Evolutionary conservation across 1,140 invertebrate species (phyloP), one percentile per base, ranked within the genome.

Genomic region (Atta colombica): DNA sequence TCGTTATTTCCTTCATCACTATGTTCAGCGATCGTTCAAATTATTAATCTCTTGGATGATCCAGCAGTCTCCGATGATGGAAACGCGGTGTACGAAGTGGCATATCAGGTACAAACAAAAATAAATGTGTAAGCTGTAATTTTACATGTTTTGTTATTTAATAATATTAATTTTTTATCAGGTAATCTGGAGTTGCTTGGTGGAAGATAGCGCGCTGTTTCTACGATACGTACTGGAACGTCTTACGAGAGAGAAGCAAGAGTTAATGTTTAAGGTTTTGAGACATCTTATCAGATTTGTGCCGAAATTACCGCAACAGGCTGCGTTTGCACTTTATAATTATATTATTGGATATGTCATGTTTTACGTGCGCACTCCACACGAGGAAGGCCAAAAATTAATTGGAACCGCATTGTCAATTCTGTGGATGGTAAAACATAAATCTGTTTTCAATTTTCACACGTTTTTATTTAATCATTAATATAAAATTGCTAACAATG

Each of bases 301-400:
- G 80, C 98, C 98, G 4, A 97, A 98, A 81, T 94, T 99, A 53
- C 99, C 99, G 0, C 98, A 99, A 88, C 99, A 99, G 95, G 99
- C 99, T 7, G 99, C 99, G 0, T 99, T 99, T 95, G 98, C 98
- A n/a, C 94, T 99, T 0, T 99, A 99, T 94, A 99, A 99, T 96
- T 99, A 99, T 91, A 98, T 99, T 87, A 99, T 99, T 92, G 99
- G 99, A 21, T 99, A 99, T 93, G 98, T 99, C 1, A 99, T 99
- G 99, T 99, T 99, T 95, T 99, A 99, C 93, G 99, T 99, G 0
- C 95, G 99, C 75, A 97, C 98, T 12, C 98, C 99, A 0, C 98
- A 99, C 92, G 99, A 99, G 93, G 98, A 98, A 51, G 98, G 98
- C 2, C 98, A 99, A 92, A 98, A 98, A 93, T 96, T 98, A 25